Conservation (phyloP, 2,888 invertebrate species). For the Dynastes hyllus region DNA sequence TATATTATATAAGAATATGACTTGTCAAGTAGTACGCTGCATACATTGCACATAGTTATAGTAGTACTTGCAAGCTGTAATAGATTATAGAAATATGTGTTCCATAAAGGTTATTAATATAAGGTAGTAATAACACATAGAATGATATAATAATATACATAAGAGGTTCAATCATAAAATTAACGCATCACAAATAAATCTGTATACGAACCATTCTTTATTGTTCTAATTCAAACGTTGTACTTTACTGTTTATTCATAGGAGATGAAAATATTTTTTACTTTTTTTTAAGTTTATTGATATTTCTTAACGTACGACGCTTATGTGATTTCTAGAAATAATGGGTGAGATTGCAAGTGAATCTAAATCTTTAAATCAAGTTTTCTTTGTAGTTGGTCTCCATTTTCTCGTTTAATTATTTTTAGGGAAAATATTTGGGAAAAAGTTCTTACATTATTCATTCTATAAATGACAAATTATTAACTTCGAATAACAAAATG, state of each 20-base stretch:
- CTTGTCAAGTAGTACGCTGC: slow-evolving; percentile 32
- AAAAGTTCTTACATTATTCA: no score
- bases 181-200: slow-evolving; percentile 22
- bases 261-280: not conserved
- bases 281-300: not conserved
- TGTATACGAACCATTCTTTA: slow-evolving; percentile 13
- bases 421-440: no score
- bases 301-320: not conserved
- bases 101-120: slow-evolving; percentile 33
- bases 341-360: no score
- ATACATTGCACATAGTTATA: slow-evolving; percentile 34
- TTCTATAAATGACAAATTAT: no score
- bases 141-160: slow-evolving; percentile 5
- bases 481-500: no score
- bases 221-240: slow-evolving; percentile 4
- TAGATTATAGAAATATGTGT: slow-evolving; percentile 38
- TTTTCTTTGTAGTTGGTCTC: no score
- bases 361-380: no score
- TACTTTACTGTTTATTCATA: not conserved
- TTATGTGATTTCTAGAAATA: not conserved
- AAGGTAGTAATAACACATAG: slow-evolving; percentile 13
- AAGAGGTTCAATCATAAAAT: not conserved
- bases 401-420: no score
- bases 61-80: slow-evolving; percentile 38
- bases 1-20: slow-evolving; percentile 23